Evolutionary conservation across 2,113 vertebrate species (phyloP).

Genomic region (human (Homo sapiens)): DNA sequence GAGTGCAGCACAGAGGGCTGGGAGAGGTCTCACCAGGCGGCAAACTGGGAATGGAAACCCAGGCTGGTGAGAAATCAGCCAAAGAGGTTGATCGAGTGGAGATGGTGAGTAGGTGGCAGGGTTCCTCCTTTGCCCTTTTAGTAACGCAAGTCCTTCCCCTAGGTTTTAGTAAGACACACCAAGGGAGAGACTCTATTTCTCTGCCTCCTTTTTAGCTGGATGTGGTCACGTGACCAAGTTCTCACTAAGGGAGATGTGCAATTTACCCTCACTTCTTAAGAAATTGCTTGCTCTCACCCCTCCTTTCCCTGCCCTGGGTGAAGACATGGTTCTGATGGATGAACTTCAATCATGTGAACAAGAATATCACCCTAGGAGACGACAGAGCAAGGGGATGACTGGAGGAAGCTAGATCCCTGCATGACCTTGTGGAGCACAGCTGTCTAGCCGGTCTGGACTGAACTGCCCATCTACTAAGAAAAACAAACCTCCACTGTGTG

Average conservation of each 20-base stretch:
- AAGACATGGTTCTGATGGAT: too few species aligned
- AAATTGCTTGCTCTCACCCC: rapidly evolving
- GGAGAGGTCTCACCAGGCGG: not conserved
- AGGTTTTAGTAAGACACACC: not conserved
- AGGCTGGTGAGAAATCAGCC: not conserved
- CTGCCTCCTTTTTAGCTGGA: too few species aligned
- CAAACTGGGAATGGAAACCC: not conserved
- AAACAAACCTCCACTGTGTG: not conserved
- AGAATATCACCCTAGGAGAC: not conserved
- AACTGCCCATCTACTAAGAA: not conserved
- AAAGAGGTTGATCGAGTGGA: not conserved
- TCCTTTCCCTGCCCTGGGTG: not conserved
- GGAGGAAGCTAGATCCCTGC: not conserved
- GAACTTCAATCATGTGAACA: rapidly evolving
- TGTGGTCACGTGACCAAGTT: rapidly evolving
- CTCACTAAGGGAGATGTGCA: not conserved
- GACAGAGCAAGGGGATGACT: too few species aligned
- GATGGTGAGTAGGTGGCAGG: rapidly evolving
- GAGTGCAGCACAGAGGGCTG: rapidly evolving
- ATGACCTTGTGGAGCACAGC: not conserved
- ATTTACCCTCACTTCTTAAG: rapidly evolving
- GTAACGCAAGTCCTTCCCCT: not conserved
- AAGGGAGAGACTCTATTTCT: too few species aligned
- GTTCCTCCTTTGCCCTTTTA: not conserved
- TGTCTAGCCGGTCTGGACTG: too few species aligned